Evolutionary conservation across 2,113 vertebrate species (phyloP).

Genomic region (Sinocyclocheilus rhinocerous): DNA sequence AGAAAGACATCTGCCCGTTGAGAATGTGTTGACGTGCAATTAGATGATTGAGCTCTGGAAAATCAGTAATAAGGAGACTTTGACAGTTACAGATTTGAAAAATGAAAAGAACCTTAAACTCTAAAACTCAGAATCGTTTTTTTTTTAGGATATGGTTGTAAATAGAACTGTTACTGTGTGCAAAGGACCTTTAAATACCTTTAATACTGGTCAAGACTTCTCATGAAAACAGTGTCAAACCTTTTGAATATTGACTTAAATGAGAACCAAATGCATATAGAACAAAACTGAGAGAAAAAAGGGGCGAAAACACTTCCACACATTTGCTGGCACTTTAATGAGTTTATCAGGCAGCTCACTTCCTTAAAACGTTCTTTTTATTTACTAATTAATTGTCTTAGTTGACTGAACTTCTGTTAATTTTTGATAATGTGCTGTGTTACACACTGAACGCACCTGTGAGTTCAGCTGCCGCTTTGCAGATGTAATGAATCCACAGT

Average conservation of each 20-base stretch:
- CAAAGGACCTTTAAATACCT: too few species aligned
- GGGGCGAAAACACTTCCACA: background rate
- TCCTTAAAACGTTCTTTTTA: background rate
- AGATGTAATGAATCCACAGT: background rate
- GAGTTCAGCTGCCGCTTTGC: background rate
- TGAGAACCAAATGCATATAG: background rate
- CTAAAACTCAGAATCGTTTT: too few species aligned
- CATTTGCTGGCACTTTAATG: background rate
- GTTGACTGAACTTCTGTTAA: slow-evolving; percentile 12
- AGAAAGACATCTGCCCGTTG: background rate
- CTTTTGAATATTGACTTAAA: background rate
- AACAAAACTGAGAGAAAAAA: background rate
- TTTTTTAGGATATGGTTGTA: too few species aligned
- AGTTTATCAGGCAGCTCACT: background rate
- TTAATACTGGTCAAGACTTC: background rate
- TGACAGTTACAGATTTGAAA: too few species aligned
- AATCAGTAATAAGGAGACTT: too few species aligned
- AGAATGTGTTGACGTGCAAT: background rate
- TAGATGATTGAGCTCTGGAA: too few species aligned
- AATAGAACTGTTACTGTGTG: too few species aligned
- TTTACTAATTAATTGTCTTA: slow-evolving; percentile 15
- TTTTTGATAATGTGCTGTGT: slow-evolving; percentile 3
- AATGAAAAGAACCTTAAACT: too few species aligned
- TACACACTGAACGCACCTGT: slow-evolving; percentile 15
- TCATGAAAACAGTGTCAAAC: background rate